Conservation (phyloP, 2,888 invertebrate genomes). For the Criorhina ranunculi region DNA sequence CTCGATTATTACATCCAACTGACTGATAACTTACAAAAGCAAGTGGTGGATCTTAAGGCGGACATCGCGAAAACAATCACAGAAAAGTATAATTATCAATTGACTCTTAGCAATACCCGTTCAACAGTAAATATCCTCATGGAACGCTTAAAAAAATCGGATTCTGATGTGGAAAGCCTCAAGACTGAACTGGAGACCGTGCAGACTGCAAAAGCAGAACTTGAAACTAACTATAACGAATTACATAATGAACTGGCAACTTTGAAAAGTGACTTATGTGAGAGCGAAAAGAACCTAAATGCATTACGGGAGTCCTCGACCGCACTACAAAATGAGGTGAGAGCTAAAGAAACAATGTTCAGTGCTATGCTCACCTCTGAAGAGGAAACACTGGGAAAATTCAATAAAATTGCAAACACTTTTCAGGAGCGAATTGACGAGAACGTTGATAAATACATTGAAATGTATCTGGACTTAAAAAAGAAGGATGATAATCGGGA, state of each 20-base stretch:
- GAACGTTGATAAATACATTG: constrained; percentile 83
- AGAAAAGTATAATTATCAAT: constrained; percentile 84
- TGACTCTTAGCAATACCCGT: constrained; percentile 83
- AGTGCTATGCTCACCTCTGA: constrained; percentile 83
- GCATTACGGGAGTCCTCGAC: constrained; percentile 81
- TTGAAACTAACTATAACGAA: constrained; percentile 81
- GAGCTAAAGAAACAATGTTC: constrained; percentile 83
- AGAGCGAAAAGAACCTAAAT: constrained; percentile 81
- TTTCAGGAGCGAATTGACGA: constrained; percentile 84
- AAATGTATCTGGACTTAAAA: constrained; percentile 83
- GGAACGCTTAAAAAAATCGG: constrained; percentile 84
- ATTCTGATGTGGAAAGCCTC: constrained; percentile 84
- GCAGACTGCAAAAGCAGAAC: constrained; percentile 81
- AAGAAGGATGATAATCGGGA: constrained; percentile 84
- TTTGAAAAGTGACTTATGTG: constrained; percentile 80
- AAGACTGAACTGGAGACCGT: constrained; percentile 83
- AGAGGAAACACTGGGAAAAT: constrained; percentile 84
- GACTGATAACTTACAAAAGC: constrained; percentile 83
- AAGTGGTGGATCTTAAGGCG: constrained; percentile 83
- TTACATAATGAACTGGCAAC: constrained; percentile 81
- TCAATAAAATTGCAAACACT: constrained; percentile 84
- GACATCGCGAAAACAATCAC: constrained; percentile 83
- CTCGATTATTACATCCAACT: constrained; percentile 83
- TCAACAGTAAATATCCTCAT: constrained; percentile 84
- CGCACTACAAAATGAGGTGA: constrained; percentile 83